Percentiles rank a stretch among this genome's conserved stretches.
Conservation (phyloP, 2,888 invertebrate genomes). For the Cylindroiulus punctatus region DNA sequence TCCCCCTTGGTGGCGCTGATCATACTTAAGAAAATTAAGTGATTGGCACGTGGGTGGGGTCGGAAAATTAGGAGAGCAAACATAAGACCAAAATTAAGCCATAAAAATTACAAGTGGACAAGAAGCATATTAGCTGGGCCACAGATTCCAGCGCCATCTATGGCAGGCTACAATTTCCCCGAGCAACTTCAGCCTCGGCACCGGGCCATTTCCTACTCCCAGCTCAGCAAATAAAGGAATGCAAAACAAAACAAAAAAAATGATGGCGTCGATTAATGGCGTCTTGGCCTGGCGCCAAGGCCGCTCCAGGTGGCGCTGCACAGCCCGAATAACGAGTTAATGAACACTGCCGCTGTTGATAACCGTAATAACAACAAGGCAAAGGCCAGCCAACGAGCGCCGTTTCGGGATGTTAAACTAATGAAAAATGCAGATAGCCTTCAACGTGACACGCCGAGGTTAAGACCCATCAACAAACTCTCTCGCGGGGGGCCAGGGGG, state of each 20-base stretch:
- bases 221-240: neutral
- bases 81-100: no score
- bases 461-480: conserved; percentile 34
- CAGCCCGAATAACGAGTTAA: conserved; percentile 4
- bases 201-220: neutral
- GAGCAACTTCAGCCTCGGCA: neutral
- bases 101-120: no score
- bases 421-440: conserved; percentile 39
- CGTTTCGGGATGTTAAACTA: neutral
- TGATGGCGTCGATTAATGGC: no score
- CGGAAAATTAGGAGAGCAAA: no score
- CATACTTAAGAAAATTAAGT: no score
- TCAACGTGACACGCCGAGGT: conserved; percentile 41
- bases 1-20: no score
- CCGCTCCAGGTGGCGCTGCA: neutral
- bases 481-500: neutral
- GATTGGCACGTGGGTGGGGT: no score
- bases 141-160: neutral
- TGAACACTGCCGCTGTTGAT: neutral
- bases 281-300: neutral
- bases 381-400: conserved; percentile 8
- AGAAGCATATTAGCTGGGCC: no score
- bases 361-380: conserved; percentile 30
- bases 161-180: neutral
- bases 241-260: neutral